These are phyloP conservation scores for Zaprionus gabonicus DNA, from an alignment of 1,140 invertebrate species.

Conservation along the genomic window DNA sequence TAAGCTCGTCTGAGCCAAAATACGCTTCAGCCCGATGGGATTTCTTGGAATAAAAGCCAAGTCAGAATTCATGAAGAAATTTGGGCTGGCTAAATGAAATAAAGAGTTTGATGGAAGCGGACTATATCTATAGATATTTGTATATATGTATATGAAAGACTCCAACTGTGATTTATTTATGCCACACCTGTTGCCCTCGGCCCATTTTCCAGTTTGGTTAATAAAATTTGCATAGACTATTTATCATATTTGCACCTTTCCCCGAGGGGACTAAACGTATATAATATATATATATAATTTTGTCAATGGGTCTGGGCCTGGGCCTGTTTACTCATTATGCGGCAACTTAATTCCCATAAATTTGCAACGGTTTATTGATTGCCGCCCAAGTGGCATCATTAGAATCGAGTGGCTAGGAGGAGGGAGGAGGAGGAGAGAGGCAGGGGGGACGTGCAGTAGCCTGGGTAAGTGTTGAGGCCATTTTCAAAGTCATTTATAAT, in stretches of 20 bases:
- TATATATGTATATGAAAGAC: no score
- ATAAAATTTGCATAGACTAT: conserved; percentile 20
- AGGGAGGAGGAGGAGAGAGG: neutral
- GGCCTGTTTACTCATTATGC: conserved; percentile 47
- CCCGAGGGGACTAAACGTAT: conserved; percentile 1
- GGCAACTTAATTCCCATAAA: conserved; percentile 52
- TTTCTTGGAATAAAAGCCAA: neutral
- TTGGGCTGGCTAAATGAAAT: no score
- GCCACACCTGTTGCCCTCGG: neutral
- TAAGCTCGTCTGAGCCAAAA: conserved; percentile 1
- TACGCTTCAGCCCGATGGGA: neutral
- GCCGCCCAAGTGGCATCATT: conserved; percentile 48
- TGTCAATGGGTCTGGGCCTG: neutral
- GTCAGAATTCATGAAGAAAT: neutral
- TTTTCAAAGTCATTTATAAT: conserved; percentile 80
- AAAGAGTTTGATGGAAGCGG: no score
- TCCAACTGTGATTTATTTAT: neutral
- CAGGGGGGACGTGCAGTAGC: neutral
- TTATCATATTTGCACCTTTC: conserved; percentile 25
- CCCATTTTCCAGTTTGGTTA: neutral
- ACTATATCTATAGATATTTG: no score
- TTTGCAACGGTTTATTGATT: conserved; percentile 52
- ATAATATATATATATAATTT: neutral
- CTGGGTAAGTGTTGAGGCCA: conserved; percentile 48
- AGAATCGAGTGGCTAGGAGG: conserved; percentile 34